Conservation (phyloP, 2,113 vertebrate genomes). For the Delphinapterus leucas region DNA sequence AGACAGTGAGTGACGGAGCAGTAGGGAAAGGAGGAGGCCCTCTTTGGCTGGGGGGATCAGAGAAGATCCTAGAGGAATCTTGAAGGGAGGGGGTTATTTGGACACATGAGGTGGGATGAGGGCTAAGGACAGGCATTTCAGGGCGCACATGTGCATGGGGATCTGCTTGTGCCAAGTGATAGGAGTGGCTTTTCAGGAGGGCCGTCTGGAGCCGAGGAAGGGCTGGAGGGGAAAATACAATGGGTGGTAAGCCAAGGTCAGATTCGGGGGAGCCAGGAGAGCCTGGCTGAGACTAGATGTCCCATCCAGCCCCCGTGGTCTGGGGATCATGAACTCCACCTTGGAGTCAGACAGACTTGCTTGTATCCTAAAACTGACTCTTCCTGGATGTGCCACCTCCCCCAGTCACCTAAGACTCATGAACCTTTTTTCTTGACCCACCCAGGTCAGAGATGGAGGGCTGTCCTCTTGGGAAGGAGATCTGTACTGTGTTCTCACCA, state of each 20-base stretch:
- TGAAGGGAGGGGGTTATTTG: not conserved
- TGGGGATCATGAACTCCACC: not conserved
- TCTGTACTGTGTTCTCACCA: not conserved
- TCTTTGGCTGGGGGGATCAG: not conserved
- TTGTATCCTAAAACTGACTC: not conserved
- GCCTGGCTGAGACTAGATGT: not conserved
- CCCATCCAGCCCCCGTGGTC: not conserved
- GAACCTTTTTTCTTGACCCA: not conserved
- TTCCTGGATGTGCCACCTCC: not conserved
- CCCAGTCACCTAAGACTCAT: not conserved
- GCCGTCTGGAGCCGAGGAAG: not conserved
- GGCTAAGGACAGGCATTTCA: not conserved
- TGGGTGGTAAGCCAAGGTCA: not conserved
- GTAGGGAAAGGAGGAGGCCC: not conserved
- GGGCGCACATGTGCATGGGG: not conserved
- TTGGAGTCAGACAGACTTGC: not conserved
- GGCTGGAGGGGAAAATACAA: not conserved
- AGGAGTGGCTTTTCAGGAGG: not conserved
- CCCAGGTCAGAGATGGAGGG: not conserved
- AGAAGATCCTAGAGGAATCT: not conserved
- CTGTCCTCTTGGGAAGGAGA: not conserved
- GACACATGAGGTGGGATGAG: not conserved
- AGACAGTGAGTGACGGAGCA: not conserved
- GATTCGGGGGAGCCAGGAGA: not conserved
- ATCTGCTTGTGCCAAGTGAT: not conserved